Evolutionary conservation across 2,113 vertebrate species (phyloP).

Genomic region (Crocuta crocuta): DNA sequence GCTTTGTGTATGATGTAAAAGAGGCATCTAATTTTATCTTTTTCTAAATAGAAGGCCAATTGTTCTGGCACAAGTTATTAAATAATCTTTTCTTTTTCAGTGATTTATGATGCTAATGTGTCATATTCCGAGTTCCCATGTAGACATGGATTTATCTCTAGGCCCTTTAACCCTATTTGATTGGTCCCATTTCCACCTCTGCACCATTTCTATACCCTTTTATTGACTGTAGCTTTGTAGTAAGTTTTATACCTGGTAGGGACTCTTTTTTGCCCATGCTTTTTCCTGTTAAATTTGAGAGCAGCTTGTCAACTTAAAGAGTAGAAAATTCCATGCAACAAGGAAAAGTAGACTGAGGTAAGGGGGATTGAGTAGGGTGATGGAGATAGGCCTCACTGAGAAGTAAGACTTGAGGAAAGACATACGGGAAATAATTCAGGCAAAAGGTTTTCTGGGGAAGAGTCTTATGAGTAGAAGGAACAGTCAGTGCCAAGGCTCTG

Average conservation of each 20-base stretch:
- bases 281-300: conserved; percentile 31
- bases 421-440: neutral
- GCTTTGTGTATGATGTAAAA: neutral
- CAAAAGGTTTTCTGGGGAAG: neutral
- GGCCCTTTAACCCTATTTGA: neutral
- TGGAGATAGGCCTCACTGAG: neutral
- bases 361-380: neutral
- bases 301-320: neutral
- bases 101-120: neutral
- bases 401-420: neutral
- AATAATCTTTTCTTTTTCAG: conserved; percentile 19
- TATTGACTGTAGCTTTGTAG: neutral
- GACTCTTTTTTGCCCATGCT: neutral
- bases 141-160: neutral
- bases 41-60: conserved; percentile 27
- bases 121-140: neutral
- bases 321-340: neutral
- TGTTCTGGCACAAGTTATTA: neutral
- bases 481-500: neutral
- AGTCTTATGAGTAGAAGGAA: neutral
- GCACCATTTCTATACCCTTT: neutral
- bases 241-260: neutral
- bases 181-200: neutral
- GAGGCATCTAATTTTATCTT: neutral
- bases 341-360: neutral